A percentile compares a stretch with the other conserved stretches of the same genome.
Conservation (phyloP, 1,140 invertebrate species). For the Dendrolimus kikuchii region DNA sequence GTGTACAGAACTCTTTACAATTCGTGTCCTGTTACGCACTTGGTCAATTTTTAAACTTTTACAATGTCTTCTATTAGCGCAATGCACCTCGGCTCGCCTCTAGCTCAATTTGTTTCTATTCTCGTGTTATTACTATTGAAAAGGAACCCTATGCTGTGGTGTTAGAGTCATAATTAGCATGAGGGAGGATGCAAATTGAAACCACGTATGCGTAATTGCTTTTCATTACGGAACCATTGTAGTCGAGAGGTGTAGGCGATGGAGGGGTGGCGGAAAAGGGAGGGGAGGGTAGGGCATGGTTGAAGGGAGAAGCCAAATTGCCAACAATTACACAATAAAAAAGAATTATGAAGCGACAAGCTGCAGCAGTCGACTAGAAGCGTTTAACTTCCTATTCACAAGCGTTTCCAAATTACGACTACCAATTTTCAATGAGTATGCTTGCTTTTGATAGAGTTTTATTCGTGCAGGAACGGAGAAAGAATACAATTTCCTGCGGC, state of each 20-base stretch:
- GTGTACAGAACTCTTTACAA: no score
- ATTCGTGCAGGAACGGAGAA: no score
- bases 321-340: slow-evolving; percentile 63
- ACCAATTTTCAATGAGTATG: no score
- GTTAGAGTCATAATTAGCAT: slow-evolving; percentile 18
- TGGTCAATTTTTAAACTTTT: slow-evolving; percentile 10
- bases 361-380: slow-evolving; percentile 1
- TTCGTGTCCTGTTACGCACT: no score
- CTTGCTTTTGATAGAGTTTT: no score
- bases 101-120: slow-evolving; percentile 65
- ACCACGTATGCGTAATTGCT: slow-evolving; percentile 69
- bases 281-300: slow-evolving; percentile 7
- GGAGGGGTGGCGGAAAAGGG: slow-evolving; percentile 1
- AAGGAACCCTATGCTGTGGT: slow-evolving; percentile 13
- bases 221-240: slow-evolving; percentile 66
- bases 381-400: background rate
- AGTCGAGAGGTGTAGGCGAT: slow-evolving; percentile 35
- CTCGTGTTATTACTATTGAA: slow-evolving; percentile 17
- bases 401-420: no score
- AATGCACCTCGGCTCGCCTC: slow-evolving; percentile 31
- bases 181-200: slow-evolving; percentile 20
- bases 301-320: slow-evolving; percentile 39
- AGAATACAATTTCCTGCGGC: no score
- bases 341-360: slow-evolving; percentile 49
- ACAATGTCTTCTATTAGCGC: slow-evolving; percentile 68